Evolutionary conservation across 2,113 vertebrate species (phyloP).

Genomic region (Thryonomys swinderianus): DNA sequence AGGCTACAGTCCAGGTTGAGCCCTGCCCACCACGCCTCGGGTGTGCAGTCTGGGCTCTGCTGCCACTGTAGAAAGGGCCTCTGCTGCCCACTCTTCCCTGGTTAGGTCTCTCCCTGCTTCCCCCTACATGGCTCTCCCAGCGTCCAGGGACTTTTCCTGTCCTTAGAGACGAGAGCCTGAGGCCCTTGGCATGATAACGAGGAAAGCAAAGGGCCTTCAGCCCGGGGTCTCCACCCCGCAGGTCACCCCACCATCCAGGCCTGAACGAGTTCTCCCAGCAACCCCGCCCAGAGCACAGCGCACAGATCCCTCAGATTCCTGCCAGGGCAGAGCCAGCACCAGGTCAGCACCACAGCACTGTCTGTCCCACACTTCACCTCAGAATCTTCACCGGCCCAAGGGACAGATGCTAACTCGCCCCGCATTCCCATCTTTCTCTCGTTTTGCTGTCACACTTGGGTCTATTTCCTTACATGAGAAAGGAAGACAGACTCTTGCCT

Average conservation of each 20-base stretch:
- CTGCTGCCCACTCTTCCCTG: not conserved
- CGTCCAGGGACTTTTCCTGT: not conserved
- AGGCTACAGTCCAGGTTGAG: not conserved
- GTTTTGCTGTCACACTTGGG: too few relatives aligned
- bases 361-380: not conserved
- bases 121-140: not conserved
- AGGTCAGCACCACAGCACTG: not conserved
- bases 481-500: not conserved
- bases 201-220: not conserved
- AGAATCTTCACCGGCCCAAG: not conserved
- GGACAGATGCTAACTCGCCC: not conserved
- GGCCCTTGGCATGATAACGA: not conserved
- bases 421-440: not conserved
- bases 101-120: not conserved
- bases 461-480: not conserved
- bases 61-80: not conserved
- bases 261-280: not conserved
- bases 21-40: not conserved
- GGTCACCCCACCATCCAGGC: not conserved
- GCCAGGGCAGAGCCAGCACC: not conserved
- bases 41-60: not conserved
- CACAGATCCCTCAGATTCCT: not conserved
- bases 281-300: not conserved
- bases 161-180: not conserved
- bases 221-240: not conserved